These are phyloP conservation scores for Zootoca vivipara DNA, from an alignment of 2,113 vertebrate genomes.

Conservation along the genomic window DNA sequence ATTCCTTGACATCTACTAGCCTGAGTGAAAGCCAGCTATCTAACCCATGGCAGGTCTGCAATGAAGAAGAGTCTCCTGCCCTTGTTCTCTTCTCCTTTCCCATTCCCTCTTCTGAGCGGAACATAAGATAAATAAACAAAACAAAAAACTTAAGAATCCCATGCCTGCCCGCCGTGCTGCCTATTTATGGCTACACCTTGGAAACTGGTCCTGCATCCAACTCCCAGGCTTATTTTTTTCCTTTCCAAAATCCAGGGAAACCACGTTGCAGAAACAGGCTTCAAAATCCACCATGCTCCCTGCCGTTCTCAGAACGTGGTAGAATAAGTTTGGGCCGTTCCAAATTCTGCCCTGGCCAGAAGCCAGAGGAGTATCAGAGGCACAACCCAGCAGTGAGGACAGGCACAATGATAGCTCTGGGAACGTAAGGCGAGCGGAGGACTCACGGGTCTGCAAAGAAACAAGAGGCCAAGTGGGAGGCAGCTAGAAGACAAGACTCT, in stretches of 20 bases:
- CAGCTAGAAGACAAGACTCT: not conserved
- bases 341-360: not conserved
- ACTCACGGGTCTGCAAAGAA: not conserved
- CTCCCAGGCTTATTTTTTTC: constrained; percentile 19
- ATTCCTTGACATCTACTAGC: not conserved
- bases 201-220: not conserved
- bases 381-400: not conserved
- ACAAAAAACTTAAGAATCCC: not conserved
- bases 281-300: not conserved
- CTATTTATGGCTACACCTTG: constrained; percentile 23
- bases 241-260: not conserved
- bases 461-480: not conserved
- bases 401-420: not conserved
- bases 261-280: not conserved
- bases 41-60: not conserved
- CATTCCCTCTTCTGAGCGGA: not conserved
- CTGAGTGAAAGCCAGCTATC: not conserved
- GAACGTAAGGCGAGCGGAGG: not conserved
- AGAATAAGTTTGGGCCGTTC: not conserved
- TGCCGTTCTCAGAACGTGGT: not conserved
- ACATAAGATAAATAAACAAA: not conserved
- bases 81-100: not conserved
- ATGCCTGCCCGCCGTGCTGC: not conserved
- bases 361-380: not conserved
- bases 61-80: not conserved